A percentile compares a stretch with the other conserved stretches of the same genome.
Conservation (phyloP, 2,888 invertebrate species). For the Orthosia gothica region DNA sequence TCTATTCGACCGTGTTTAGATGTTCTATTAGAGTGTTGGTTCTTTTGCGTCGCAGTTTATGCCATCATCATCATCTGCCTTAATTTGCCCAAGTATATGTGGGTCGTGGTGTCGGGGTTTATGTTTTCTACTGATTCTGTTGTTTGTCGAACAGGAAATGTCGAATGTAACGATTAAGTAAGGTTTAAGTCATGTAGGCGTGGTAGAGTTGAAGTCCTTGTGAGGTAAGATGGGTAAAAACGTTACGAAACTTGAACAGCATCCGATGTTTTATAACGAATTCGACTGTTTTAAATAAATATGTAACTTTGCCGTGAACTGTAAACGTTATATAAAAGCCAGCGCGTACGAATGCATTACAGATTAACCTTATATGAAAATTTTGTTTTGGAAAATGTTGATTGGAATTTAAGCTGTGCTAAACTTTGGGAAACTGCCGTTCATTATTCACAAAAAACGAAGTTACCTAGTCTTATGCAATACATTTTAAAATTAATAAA, state of each 20-base stretch:
- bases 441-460: neutral
- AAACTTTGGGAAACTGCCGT: neutral
- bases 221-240: slow-evolving; percentile 15
- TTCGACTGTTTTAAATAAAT: neutral
- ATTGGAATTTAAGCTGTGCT: neutral
- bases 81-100: neutral
- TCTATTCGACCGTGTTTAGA: slow-evolving; percentile 48
- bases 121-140: neutral
- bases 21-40: slow-evolving; percentile 25
- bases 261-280: neutral
- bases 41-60: slow-evolving; percentile 7
- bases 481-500: neutral
- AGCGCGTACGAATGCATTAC: too few relatives aligned
- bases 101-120: neutral
- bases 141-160: slow-evolving; percentile 22
- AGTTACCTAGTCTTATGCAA: too few relatives aligned
- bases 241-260: slow-evolving; percentile 12
- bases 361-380: neutral
- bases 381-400: neutral
- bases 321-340: neutral
- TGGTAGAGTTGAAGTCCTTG: slow-evolving; percentile 14
- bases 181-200: slow-evolving; percentile 18
- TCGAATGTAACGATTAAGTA: slow-evolving; percentile 21
- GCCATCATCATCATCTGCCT: neutral
- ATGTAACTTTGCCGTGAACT: neutral